Conservation (phyloP, 2,113 vertebrate species). For the Aegotheles bennettii region DNA sequence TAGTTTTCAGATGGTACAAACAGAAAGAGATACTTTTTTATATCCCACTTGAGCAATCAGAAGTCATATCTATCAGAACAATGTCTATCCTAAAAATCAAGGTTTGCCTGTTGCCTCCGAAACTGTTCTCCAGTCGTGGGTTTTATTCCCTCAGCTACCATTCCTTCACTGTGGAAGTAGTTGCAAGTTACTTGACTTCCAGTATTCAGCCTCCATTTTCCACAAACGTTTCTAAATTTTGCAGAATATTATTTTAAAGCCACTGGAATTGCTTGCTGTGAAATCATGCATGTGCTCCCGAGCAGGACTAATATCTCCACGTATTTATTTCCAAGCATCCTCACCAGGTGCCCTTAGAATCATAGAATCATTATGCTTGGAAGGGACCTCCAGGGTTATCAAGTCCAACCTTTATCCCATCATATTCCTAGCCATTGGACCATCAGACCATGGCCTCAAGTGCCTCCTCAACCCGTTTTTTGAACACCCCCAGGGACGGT, state of each 20-base stretch:
- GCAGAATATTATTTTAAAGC: background rate
- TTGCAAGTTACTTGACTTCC: background rate
- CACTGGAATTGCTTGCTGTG: background rate
- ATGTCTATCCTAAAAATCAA: background rate
- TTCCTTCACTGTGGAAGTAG: background rate
- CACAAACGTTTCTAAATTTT: background rate
- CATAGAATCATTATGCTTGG: no score
- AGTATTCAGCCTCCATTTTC: background rate
- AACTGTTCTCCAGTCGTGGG: background rate
- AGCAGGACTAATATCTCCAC: background rate
- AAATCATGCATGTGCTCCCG: background rate
- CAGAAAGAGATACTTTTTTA: background rate
- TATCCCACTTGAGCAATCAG: background rate
- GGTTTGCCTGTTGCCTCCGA: background rate
- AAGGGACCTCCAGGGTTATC: no score
- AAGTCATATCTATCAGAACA: no score
- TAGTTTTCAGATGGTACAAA: background rate
- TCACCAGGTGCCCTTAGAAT: background rate
- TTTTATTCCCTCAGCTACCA: no score
- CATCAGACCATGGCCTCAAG: no score
- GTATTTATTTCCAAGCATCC: background rate
- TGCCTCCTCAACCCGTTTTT: no score
- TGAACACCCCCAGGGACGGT: no score
- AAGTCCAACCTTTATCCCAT: no score
- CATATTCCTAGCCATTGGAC: no score